Evolutionary conservation across 2,888 invertebrate genomes (phyloP), one percentile per base, ranked within the genome.

Genomic region (Polydrusus tereticollis): DNA sequence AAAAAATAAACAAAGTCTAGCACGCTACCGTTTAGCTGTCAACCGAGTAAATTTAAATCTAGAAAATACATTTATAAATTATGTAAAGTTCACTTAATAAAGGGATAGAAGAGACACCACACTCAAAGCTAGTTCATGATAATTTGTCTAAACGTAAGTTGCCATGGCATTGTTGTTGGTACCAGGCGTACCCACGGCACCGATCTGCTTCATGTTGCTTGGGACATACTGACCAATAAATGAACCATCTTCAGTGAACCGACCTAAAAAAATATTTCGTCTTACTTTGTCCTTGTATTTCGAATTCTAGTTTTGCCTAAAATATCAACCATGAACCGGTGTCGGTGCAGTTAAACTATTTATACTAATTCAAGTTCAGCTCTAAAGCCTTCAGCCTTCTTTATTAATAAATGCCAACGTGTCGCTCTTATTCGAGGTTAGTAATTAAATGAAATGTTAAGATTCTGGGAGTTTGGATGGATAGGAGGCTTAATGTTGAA

Each of bases 211-310:
- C 82, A 92, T 88, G 82, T 91, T 93, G 78, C 92, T 93, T 71
- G 94, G 94, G 82, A 97, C 97, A 87, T 98, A 98, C 87, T 97
- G 97, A 57, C 98, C 98, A 86, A 98, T 98, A 87, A 98, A 98
- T 76, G 97, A 97, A 58, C 97, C 97, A 87, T 98, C 97, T 88
- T 98, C 98, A 77, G 97, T 97, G 88, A 98, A 98, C 80, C 94
- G 94, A 85, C 93, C 94, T 93, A 87, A 43, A 75, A 78, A 73
- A 14, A 16, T 33, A 29, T 12, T 55, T 3, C 0, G 8, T 55
- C 8, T 55, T 18, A 18, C 16, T 55, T 18, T 10, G 8, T 29
- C 16, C n/a, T 26, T 41, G 16, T 16, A n/a, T 36, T 36, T 36
- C 8, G n/a, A 36, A 4, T 36, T 36, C 12, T 36, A 7, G 33